Evolutionary conservation across 2,888 invertebrate genomes (phyloP).

Genomic region (Drosophila mettleri): DNA sequence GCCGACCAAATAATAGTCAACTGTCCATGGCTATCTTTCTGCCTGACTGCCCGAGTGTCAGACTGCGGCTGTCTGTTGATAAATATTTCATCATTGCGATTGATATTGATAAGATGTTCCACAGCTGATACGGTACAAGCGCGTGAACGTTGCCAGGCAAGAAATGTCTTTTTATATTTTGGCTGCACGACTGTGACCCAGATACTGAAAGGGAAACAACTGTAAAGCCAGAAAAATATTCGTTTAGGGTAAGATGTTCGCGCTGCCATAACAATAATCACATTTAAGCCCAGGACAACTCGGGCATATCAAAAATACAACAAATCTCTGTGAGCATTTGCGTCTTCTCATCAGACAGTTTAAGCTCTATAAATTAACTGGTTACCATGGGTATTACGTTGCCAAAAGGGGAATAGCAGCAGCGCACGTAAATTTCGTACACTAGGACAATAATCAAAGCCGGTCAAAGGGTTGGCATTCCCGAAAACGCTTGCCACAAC

Average conservation of each 20-base stretch:
- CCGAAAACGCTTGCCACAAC: neutral
- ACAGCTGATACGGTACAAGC: slow-evolving; percentile 46
- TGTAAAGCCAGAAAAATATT: neutral
- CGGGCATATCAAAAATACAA: slow-evolving; percentile 28
- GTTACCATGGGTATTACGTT: slow-evolving; percentile 70
- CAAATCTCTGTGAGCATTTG: slow-evolving; percentile 20
- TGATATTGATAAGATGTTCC: slow-evolving; percentile 64
- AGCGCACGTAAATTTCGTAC: slow-evolving; percentile 21
- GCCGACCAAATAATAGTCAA: slow-evolving; percentile 64
- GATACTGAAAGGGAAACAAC: slow-evolving; percentile 22
- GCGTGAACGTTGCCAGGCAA: slow-evolving; percentile 37
- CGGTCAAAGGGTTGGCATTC: slow-evolving; percentile 31
- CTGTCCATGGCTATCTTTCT: slow-evolving; percentile 70
- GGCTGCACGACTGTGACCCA: slow-evolving; percentile 60
- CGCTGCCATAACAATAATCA: slow-evolving; percentile 59
- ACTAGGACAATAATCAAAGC: slow-evolving; percentile 27
- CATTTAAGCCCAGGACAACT: slow-evolving; percentile 44
- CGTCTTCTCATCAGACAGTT: slow-evolving; percentile 51
- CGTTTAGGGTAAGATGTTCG: neutral
- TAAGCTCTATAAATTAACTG: slow-evolving; percentile 80
- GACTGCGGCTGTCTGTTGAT: slow-evolving; percentile 53
- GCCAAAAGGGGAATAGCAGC: slow-evolving; percentile 21
- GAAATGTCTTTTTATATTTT: slow-evolving; percentile 35
- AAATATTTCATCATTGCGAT: slow-evolving; percentile 56
- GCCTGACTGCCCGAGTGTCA: slow-evolving; percentile 35